Percentiles rank a stretch among this genome's conserved stretches.
Evolutionary conservation across 2,888 invertebrate species (phyloP).

Genomic region (Pelosia muscerda): DNA sequence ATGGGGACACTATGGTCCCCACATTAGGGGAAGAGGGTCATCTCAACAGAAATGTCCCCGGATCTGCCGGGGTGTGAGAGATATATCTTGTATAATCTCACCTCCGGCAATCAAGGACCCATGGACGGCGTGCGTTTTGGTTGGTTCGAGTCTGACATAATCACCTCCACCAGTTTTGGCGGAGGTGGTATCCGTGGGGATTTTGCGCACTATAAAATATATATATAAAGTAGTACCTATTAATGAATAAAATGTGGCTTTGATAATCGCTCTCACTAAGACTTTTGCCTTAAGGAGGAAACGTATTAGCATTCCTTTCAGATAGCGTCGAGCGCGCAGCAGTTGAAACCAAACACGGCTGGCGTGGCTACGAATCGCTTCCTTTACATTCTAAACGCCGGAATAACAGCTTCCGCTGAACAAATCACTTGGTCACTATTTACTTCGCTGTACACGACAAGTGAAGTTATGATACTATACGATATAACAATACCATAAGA

Average conservation of each 20-base stretch:
- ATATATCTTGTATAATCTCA: too few species aligned
- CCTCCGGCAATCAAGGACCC: too few species aligned
- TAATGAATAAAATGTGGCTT: neutral
- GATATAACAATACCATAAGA: too few species aligned
- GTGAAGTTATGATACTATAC: neutral
- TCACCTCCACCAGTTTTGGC: too few species aligned
- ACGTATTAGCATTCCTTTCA: constrained; percentile 69
- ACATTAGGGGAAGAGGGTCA: too few species aligned
- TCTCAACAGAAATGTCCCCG: too few species aligned
- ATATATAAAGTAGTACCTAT: neutral
- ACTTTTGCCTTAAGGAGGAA: constrained; percentile 51
- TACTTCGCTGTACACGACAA: neutral
- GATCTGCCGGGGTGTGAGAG: too few species aligned
- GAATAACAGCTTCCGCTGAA: constrained; percentile 69
- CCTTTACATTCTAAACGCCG: constrained; percentile 68
- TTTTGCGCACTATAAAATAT: too few species aligned
- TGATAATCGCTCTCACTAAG: constrained; percentile 19
- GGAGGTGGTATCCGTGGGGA: too few species aligned
- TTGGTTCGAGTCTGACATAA: too few species aligned
- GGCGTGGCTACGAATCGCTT: constrained; percentile 61
- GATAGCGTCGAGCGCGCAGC: constrained; percentile 60
- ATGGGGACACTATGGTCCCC: too few species aligned
- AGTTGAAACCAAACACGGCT: constrained; percentile 63
- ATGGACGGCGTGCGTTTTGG: too few species aligned
- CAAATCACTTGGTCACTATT: constrained; percentile 69